Percentiles rank a stretch among this genome's conserved stretches.
These are phyloP conservation scores for Taenioides sp. DNA, from an alignment of 2,797 vertebrate species.

Conservation along the genomic window DNA sequence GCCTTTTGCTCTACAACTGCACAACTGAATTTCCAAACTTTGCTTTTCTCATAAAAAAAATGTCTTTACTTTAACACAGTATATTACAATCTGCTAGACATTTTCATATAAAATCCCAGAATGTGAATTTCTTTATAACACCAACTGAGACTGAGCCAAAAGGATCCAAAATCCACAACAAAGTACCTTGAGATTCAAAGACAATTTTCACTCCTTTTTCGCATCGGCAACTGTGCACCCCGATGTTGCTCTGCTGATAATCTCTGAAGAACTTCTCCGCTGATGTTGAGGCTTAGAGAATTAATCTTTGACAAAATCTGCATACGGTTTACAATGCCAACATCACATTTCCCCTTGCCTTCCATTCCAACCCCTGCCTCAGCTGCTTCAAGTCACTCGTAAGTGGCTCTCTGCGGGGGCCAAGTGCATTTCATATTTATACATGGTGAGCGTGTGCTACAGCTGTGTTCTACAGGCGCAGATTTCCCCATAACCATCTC, in stretches of 20 bases:
- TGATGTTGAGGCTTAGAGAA: slow-evolving; percentile 31
- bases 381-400: slow-evolving; percentile 48
- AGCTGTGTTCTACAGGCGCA: slow-evolving; percentile 52
- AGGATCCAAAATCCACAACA: not conserved
- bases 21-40: not conserved
- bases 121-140: not conserved
- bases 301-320: slow-evolving; percentile 35
- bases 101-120: not conserved
- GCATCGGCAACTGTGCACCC: slow-evolving; percentile 3
- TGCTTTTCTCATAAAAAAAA: not conserved
- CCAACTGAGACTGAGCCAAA: slow-evolving; percentile 32
- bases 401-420: slow-evolving; percentile 49
- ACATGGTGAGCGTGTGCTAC: slow-evolving; percentile 50
- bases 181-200: slow-evolving; percentile 30
- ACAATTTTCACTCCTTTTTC: slow-evolving; percentile 23
- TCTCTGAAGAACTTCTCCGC: slow-evolving; percentile 27
- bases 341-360: not conserved
- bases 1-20: too few species aligned
- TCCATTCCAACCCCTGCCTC: slow-evolving; percentile 39
- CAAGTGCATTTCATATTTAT: slow-evolving; percentile 73
- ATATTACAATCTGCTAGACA: not conserved
- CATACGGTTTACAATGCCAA: slow-evolving; percentile 27
- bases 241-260: not conserved
- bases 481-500: slow-evolving; percentile 64
- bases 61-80: not conserved